Evolutionary conservation across 1,140 invertebrate genomes (phyloP).

Genomic region (Drosophila malerkotliana): DNA sequence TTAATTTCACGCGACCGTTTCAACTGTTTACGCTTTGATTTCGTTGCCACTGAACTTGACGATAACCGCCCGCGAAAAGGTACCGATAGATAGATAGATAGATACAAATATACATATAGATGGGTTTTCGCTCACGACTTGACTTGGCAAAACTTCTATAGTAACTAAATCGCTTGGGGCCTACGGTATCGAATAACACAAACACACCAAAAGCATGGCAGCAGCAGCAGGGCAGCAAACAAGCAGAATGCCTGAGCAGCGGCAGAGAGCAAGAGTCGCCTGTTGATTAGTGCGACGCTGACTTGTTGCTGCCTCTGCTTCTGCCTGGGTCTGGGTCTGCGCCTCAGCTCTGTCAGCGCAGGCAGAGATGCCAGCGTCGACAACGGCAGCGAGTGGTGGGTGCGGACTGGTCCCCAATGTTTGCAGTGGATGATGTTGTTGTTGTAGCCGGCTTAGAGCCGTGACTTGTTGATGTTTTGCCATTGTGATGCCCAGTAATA

Average conservation of each 20-base stretch:
- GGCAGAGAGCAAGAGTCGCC: constrained; percentile 51
- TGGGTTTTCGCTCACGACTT: constrained; percentile 56
- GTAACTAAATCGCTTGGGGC: constrained; percentile 80
- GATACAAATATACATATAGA: not conserved
- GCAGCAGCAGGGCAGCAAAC: constrained; percentile 28
- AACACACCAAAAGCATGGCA: constrained; percentile 29
- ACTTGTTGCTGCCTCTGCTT: constrained; percentile 63
- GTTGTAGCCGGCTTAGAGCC: constrained; percentile 71
- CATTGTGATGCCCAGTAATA: constrained; percentile 28
- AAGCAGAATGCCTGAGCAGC: constrained; percentile 41
- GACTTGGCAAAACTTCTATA: constrained; percentile 82
- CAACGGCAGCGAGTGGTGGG: constrained; percentile 43
- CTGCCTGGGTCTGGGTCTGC: constrained; percentile 7
- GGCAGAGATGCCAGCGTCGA: constrained; percentile 4
- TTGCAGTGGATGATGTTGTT: constrained; percentile 14
- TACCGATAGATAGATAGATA: not conserved
- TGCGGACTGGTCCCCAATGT: constrained; percentile 30
- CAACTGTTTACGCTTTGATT: constrained; percentile 26
- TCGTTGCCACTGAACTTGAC: constrained; percentile 43
- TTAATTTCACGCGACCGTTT: constrained; percentile 30
- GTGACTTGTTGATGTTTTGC: constrained; percentile 80
- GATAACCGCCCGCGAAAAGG: constrained; percentile 32
- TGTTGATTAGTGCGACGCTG: constrained; percentile 70
- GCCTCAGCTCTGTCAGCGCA: constrained; percentile 12
- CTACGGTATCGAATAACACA: constrained; percentile 77